Base-by-base conservation (phyloP, 1,140 invertebrate species). In the Heliothis subflexa region DNA sequence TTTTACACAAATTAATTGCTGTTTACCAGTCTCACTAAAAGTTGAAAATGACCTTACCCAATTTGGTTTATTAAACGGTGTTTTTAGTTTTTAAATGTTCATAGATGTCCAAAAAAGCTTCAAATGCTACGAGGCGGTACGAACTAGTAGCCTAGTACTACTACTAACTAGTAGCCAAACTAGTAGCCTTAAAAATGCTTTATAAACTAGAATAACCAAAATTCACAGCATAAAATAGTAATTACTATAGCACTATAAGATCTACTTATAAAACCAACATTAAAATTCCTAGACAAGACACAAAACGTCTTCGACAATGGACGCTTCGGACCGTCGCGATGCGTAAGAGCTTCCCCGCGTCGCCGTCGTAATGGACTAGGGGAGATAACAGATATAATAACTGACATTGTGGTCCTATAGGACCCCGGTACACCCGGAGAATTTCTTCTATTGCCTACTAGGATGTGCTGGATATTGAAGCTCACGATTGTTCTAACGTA, bases 341-440 rank as follows among this genome's bases (percentile, higher is more conserved):
- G 62, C 50, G 52, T 57, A 59, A 40, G 62, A 47, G 18, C 75
- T 11, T 75, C 55, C 21, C 50, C 62, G 62, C 61, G 62, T 18
- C 62, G 62, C 40, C 62, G 33, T 40, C 55, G 74, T 85, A 85
- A 85, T 83, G 80, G 80, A 84, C 81, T 84, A 18, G 77, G 78
- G 70, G 70, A 83, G 83, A 84, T 84, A 86, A 84, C 83, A 80
- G 78, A 84, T 83, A 82, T 82, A 81, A 82, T 82, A 79, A 81
- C 77, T 80, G 78, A 80, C 83, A 81, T 81, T 80, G 81, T 68
- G 78, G 62, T 66, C 54, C 61, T 59, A 78, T 72, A 79, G 54
- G 77, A 52, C 16, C 50, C 47, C 49, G 57, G 52, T 47, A 81
- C 78, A 80, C 81, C 16, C n/a, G 62, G 71, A 85, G 72, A 72